Conservation (phyloP, 2,113 vertebrate species). For the Apteryx mantelli region DNA sequence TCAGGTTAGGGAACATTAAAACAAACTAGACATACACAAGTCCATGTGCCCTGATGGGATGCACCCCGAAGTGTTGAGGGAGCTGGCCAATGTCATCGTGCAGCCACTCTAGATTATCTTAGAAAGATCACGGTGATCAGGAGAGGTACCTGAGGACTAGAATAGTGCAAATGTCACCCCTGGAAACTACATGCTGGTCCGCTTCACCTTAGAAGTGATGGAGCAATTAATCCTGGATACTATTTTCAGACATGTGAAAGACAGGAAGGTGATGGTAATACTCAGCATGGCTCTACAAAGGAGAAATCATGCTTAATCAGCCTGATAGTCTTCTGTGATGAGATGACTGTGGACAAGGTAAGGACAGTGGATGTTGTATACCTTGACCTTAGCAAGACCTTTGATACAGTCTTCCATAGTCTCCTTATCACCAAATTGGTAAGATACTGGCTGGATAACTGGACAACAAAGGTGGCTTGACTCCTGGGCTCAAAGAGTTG, state of each 20-base stretch:
- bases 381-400: not conserved
- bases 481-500: not conserved
- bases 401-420: not conserved
- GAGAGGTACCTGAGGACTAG: not conserved
- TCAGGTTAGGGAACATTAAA: no score
- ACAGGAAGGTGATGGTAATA: not conserved
- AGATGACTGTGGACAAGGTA: not conserved
- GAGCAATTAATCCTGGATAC: not conserved
- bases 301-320: not conserved
- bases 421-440: not conserved
- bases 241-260: not conserved
- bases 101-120: no score
- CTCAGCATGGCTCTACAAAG: not conserved
- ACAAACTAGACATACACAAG: no score
- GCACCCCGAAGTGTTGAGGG: no score
- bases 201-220: not conserved
- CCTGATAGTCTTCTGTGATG: not conserved
- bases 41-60: no score
- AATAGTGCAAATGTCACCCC: not conserved
- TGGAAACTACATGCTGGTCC: not conserved
- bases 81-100: no score
- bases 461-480: not conserved
- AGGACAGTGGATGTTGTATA: not conserved
- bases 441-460: not conserved
- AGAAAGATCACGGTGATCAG: not conserved